Evolutionary conservation across 2,113 vertebrate species (phyloP).

Genomic region (Pachycephala philippinensis): DNA sequence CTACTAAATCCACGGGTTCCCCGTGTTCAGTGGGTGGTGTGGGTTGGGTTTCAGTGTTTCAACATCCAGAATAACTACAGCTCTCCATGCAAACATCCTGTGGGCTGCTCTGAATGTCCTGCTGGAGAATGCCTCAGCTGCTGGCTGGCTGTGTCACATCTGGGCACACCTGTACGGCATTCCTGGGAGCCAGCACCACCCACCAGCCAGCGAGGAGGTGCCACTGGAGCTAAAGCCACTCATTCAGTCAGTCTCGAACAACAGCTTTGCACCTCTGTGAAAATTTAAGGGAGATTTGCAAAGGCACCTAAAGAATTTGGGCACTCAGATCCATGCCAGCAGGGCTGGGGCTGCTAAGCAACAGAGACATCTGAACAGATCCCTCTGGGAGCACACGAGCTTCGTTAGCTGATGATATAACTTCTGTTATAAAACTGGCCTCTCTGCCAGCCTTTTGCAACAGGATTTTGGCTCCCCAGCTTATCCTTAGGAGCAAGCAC

Average conservation of each 20-base stretch:
- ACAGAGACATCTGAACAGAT: not conserved
- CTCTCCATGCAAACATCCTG: not conserved
- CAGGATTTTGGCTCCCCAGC: not conserved
- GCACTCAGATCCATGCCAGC: not conserved
- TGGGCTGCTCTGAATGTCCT: not conserved
- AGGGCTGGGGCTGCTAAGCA: not conserved
- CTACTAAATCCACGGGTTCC: not conserved
- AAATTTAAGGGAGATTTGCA: not conserved
- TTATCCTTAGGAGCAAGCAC: not conserved
- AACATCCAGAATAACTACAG: not conserved
- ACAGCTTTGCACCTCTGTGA: not conserved
- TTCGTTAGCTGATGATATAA: not conserved
- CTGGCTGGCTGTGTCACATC: not conserved
- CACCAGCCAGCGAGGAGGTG: not conserved
- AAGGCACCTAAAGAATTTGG: not conserved
- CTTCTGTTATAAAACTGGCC: not conserved
- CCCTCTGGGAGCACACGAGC: not conserved
- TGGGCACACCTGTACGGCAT: not conserved
- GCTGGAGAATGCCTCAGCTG: accelerated
- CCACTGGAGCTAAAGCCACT: not conserved
- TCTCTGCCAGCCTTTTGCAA: not conserved
- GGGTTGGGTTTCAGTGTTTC: not conserved
- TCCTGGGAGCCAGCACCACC: not conserved
- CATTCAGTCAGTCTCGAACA: not conserved
- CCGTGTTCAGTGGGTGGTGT: not conserved